phyloP scores from a whole-genome alignment of 2,888 invertebrate species.

The Alloplasta piceator region DNA sequence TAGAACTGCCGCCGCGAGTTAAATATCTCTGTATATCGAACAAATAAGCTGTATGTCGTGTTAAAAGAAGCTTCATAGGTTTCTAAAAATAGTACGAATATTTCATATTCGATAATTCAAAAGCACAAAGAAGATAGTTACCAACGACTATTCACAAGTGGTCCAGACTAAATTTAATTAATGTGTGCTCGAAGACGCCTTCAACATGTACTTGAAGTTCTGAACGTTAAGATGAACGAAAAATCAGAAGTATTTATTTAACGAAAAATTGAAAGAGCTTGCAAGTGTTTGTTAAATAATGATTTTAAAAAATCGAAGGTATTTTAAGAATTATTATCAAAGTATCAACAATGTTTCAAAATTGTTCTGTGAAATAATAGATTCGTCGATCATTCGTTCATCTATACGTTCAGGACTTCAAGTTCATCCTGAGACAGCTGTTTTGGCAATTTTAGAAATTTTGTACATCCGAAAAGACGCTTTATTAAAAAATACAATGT shows the following conservation, averaged over 20 bases:
- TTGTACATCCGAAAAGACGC: not conserved
- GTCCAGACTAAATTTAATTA: conserved; percentile 26
- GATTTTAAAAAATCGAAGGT: no score
- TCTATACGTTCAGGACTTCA: no score
- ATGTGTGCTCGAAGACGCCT: no score
- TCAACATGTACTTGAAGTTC: no score
- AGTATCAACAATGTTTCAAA: no score
- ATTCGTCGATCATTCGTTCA: no score
- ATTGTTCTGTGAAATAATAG: no score
- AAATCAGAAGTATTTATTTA: no score
- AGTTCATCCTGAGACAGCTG: not conserved
- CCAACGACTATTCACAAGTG: conserved; percentile 11
- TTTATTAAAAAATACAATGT: not conserved
- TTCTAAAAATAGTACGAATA: conserved; percentile 14
- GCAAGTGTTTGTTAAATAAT: no score
- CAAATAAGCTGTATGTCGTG: not conserved
- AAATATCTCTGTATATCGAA: conserved; percentile 11
- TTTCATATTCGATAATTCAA: conserved; percentile 25
- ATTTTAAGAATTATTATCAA: no score
- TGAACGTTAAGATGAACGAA: no score
- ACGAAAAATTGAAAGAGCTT: no score
- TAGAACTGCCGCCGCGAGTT: not conserved
- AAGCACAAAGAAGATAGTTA: conserved; percentile 36
- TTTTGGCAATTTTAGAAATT: conserved; percentile 24
- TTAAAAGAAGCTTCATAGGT: conserved; percentile 44